phyloP scores from a whole-genome alignment of 2,113 vertebrate species.

The Tor tambroides region DNA sequence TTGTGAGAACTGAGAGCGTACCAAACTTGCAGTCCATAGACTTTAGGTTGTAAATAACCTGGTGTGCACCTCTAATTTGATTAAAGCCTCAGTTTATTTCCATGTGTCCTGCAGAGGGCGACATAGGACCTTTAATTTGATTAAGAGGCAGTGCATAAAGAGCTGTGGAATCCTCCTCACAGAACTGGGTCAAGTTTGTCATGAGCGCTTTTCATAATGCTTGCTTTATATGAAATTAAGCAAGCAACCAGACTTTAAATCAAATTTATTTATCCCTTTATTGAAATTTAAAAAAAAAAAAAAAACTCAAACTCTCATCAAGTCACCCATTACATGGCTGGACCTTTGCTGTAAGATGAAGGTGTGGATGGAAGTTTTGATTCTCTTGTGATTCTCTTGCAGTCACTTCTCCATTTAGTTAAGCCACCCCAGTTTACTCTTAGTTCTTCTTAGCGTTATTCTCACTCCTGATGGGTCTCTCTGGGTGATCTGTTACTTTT shows the following conservation, averaged over 20 bases:
- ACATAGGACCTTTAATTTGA: slow-evolving; percentile 18
- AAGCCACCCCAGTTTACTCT: not conserved
- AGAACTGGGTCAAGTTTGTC: not conserved
- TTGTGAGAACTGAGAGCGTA: not conserved
- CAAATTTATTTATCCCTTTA: no score
- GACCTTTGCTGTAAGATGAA: not conserved
- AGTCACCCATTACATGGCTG: not conserved
- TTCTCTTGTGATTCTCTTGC: not conserved
- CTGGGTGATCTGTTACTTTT: slow-evolving; percentile 32
- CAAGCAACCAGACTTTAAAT: not conserved
- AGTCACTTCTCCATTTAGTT: slow-evolving; percentile 18
- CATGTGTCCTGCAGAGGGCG: slow-evolving; percentile 46
- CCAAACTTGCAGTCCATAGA: not conserved
- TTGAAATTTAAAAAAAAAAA: no score
- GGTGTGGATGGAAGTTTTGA: not conserved
- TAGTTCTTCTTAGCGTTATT: not conserved
- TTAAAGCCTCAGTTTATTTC: not conserved
- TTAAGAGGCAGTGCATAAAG: not conserved
- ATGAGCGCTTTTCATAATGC: not conserved
- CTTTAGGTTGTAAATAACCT: not conserved
- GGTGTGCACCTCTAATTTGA: not conserved
- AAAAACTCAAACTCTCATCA: not conserved
- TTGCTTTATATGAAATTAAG: not conserved
- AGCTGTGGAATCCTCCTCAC: not conserved
- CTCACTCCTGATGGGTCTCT: slow-evolving; percentile 2